phyloP scores from a whole-genome alignment of 2,888 invertebrate genomes.

The Ceratothoa steindachneri region DNA sequence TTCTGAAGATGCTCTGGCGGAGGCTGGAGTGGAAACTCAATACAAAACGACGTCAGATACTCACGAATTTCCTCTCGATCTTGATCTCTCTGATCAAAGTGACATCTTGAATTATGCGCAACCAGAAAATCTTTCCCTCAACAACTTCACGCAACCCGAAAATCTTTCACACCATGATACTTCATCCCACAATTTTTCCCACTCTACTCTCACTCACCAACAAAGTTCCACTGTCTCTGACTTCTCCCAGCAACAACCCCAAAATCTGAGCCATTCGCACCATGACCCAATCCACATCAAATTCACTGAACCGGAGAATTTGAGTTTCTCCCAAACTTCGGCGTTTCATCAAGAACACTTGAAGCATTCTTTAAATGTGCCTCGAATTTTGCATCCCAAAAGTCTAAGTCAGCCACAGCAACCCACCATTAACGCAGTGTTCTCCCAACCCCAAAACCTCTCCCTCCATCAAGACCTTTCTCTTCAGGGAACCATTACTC shows the following conservation, averaged over 20 bases:
- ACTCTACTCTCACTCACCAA: neutral
- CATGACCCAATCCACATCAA: neutral
- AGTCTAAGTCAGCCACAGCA: conserved; percentile 7
- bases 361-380: conserved; percentile 1
- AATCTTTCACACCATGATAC: neutral
- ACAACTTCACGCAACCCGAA: neutral
- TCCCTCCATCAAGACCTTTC: neutral
- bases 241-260: neutral
- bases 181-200: neutral
- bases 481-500: neutral
- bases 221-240: neutral
- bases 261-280: neutral
- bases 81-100: conserved; percentile 1
- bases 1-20: too few species aligned
- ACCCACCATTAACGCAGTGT: neutral
- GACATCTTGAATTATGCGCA: neutral
- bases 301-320: neutral
- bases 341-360: neutral
- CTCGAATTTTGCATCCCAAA: conserved; percentile 1
- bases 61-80: neutral
- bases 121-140: conserved; percentile 3
- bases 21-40: neutral
- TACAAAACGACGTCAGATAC: neutral
- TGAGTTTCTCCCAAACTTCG: neutral
- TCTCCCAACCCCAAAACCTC: conserved; percentile 19